Evolutionary conservation across 2,113 vertebrate genomes (phyloP), one percentile per base, ranked within the genome.

Genomic region (Rhynchopsitta pachyrhyncha): DNA sequence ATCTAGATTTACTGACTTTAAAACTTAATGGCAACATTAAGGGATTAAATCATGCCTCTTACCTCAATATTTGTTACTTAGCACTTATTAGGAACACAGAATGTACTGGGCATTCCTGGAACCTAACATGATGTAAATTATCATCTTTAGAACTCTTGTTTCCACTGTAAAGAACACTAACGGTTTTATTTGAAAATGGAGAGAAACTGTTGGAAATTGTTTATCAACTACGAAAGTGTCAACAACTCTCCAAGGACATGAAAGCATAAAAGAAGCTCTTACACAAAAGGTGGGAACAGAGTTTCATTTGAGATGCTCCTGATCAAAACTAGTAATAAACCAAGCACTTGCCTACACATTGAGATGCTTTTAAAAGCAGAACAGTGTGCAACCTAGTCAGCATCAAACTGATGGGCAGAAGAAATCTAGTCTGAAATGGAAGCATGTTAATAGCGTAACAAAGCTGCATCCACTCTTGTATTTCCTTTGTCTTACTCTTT

Each of bases 21-120:
- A 96, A 96, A 92, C 76, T 78, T 95, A 95, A 92, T 78, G 88
- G 85, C 73, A 93, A 90, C 90, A 96, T 92, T 94, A 94, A 75
- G 76, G 78, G 95, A 97, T 96, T 96, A 96, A 96, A 95, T 62
- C 60, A 29, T 29, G 39, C 93, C 85, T 96, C 35, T 75, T 83
- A 80, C 75, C 78, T 97, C 94, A 90, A 1, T 77, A 92, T 93
- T 95, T 95, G 84, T 88, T 96, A 91, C 79, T 96, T 90, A 91
- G 86, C 31, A 53, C 73, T 96, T 95, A 95, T 94, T 95, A 95
- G 76, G 88, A 94, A 88, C 79, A 71, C 22, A 18, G 93, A 96
- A 83, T 76, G 94, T 67, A 81, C 64, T 52, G 88, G 88, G 88
- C 59, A 28, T 94, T 96, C 85, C 88, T 92, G 93, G 71, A 94